Conservation (phyloP, 1,140 invertebrate genomes). For the Ceratina japonica region DNA sequence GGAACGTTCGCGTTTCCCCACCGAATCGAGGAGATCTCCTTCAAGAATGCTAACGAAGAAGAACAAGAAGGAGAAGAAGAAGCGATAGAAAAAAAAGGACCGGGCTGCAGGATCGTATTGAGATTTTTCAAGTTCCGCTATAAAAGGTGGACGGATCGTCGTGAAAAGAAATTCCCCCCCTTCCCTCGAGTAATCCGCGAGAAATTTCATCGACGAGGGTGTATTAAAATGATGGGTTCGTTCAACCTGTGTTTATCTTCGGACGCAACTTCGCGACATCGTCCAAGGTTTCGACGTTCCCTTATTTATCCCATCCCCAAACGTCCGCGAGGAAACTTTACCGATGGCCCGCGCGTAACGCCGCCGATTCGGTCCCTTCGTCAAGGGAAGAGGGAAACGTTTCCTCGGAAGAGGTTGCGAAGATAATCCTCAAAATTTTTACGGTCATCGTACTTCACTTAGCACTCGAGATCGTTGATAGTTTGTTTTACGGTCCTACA, state of each 20-base stretch:
- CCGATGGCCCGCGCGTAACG: no score
- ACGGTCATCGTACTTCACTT: not conserved
- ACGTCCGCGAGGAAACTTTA: not conserved
- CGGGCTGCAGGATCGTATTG: constrained; percentile 12
- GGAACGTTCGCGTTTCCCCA: constrained; percentile 31
- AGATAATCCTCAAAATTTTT: constrained; percentile 5
- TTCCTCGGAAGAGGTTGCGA: constrained; percentile 8
- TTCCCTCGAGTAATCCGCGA: constrained; percentile 2
- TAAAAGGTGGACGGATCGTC: constrained; percentile 30
- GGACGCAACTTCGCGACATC: constrained; percentile 15
- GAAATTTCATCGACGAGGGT: constrained; percentile 34
- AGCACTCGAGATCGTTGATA: not conserved
- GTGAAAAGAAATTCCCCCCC: not conserved
- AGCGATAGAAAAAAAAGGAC: not conserved
- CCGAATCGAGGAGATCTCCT: constrained; percentile 13
- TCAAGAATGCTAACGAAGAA: not conserved
- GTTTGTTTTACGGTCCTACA: not conserved
- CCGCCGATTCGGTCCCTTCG: not conserved
- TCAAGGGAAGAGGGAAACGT: not conserved
- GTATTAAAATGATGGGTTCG: constrained; percentile 48
- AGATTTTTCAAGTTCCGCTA: constrained; percentile 42
- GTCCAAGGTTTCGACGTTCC: constrained; percentile 5
- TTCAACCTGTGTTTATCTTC: constrained; percentile 35
- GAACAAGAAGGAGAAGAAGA: not conserved
- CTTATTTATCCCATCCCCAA: constrained; percentile 13